Evolutionary conservation across 2,797 vertebrate species (phyloP).

Genomic region (Moxostoma hubbsi): DNA sequence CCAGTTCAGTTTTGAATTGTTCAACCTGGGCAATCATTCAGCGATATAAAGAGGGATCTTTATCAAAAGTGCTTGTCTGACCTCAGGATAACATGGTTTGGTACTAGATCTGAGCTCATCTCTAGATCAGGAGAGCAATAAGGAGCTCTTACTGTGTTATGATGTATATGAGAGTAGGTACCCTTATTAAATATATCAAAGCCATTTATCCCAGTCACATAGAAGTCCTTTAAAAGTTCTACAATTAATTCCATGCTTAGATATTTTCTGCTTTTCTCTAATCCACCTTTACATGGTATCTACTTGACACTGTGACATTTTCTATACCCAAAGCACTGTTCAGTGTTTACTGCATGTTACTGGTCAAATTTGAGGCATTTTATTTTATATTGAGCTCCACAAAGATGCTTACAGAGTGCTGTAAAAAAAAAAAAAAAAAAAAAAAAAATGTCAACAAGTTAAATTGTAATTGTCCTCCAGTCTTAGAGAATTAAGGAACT

Average conservation of each 20-base stretch:
- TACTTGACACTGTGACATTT: constrained; percentile 26
- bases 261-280: constrained; percentile 49
- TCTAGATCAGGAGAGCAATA: constrained; percentile 33
- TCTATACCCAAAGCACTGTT: background rate
- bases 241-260: constrained; percentile 59
- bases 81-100: background rate
- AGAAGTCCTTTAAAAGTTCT: constrained; percentile 46
- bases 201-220: constrained; percentile 44
- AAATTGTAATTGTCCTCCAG: constrained; percentile 1
- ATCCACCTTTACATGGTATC: constrained; percentile 38
- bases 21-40: background rate
- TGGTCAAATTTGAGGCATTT: background rate
- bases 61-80: constrained; percentile 3
- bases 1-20: background rate
- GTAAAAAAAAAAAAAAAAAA: background rate
- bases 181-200: constrained; percentile 49
- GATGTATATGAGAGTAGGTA: constrained; percentile 24
- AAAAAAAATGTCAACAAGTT: background rate
- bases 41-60: background rate
- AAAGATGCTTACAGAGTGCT: background rate
- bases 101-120: background rate
- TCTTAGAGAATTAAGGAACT: background rate
- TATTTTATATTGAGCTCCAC: background rate
- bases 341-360: background rate
- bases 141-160: constrained; percentile 37